Base-by-base conservation (phyloP, 2,888 invertebrate genomes). In the Polymixis flavicincta region DNA sequence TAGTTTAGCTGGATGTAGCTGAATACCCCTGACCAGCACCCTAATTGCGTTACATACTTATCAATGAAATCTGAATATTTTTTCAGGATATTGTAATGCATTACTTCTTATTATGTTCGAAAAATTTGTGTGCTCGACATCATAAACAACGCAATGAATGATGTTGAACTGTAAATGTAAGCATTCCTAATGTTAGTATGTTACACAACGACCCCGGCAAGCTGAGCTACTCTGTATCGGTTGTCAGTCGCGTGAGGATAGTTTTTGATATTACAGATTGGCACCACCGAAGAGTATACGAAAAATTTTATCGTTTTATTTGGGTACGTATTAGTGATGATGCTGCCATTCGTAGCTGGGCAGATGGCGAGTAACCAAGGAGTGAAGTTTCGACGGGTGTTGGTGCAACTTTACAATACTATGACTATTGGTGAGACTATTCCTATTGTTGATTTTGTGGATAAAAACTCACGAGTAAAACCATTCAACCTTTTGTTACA, bases 291-390 rank as follows among this genome's bases (percentile, higher is more conserved):
- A 22, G 77, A 75, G 28, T 81, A 28, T n/a, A 48, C 59, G 9
- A 81, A 52, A 37, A 19, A 75, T 48, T 8, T 54, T 1, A 28
- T 64, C 9, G 19, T 48, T 45, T 13, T 77, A 19, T 64, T 74
- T n/a, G 13, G 57, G 37, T 64, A 74, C 45, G 19, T 63, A n/a
- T 74, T 45, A 45, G 28, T 67, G 25, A n/a, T 78, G 60, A 42
- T 60, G 6, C 25, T 82, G 61, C 78, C 78, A 1, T 25, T 78
- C 9, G 8, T 76, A 25, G 76, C 82, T n/a, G 82, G 66, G 9
- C 82, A 78, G 32, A 55, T 28, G 22, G 76, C 42, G 11, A 50
- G 6, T 5, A 82, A 78, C 37, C 48, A 69, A 69, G 68, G 54
- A 48, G 60, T 54, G 14, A 54, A 14, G 60, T 76, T 76, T n/a